phyloP scores from a whole-genome alignment of 2,113 vertebrate species.

The Platichthys stellatus region DNA sequence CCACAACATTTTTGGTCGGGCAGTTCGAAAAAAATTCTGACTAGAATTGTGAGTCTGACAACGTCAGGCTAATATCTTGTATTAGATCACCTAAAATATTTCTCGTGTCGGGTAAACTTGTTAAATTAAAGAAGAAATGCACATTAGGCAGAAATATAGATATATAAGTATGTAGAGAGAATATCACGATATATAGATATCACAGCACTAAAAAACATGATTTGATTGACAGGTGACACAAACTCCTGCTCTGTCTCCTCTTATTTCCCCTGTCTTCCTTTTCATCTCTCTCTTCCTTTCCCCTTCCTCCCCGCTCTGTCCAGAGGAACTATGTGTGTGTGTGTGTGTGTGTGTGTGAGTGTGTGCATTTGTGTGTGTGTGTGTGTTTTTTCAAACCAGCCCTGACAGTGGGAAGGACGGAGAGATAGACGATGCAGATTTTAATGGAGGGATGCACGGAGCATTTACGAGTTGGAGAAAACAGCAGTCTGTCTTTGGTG shows the following conservation, averaged over 20 bases:
- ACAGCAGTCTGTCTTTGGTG: constrained; percentile 13
- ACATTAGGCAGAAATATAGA: too few species aligned
- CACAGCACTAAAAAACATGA: neutral
- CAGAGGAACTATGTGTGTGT: neutral
- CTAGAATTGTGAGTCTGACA: too few species aligned
- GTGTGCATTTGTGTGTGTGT: neutral
- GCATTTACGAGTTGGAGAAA: neutral
- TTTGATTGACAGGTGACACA: constrained; percentile 19
- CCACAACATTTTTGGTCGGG: too few species aligned
- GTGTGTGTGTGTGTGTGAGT: neutral
- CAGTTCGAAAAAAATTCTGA: too few species aligned
- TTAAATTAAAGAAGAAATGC: too few species aligned
- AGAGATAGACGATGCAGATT: constrained; percentile 17
- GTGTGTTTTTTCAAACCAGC: constrained; percentile 5
- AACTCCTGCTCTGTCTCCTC: neutral
- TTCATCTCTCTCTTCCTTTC: neutral
- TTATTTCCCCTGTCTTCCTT: neutral
- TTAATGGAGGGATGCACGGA: constrained; percentile 15
- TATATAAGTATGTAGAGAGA: neutral
- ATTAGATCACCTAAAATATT: too few species aligned
- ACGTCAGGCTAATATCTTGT: too few species aligned
- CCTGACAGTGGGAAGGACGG: constrained; percentile 34
- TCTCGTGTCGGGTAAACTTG: neutral
- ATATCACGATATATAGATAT: constrained; percentile 2
- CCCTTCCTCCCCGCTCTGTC: neutral